Base-by-base conservation (phyloP, 2,888 invertebrate genomes). In the Tachina lurida region DNA sequence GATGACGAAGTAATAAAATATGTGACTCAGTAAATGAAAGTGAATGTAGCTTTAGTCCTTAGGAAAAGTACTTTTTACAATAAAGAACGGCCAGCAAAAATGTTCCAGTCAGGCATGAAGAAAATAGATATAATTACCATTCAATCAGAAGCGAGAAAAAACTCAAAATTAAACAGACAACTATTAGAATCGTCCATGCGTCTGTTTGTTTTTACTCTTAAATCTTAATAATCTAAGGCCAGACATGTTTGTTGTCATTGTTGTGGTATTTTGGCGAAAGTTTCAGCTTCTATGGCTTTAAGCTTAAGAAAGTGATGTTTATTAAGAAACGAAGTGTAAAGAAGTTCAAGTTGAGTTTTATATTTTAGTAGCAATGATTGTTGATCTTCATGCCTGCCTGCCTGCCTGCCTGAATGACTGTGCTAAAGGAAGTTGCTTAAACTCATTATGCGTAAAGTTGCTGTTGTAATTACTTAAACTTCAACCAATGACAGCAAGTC, bases 271-370 rank as follows among this genome's bases (percentile, higher is more conserved):
- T 58, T 31, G 31, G 58, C 22, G 52, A 62, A 62, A 76, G 52
- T 73, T n/a, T 75, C 10, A 10, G 17, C 39, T 75, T 54, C 56
- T 70, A 41, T 49, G 17, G 19, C 70, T 70, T 12, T 7, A 22
- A 47, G 7, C 31, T 31, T 7, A 45, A 60, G 76, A 74, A 78
- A 79, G 78, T 76, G 86, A 73, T 7, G 5, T 31, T 83, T 76
- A 76, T 76, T 79, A 86, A 41, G 79, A 76, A 86, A 86, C 83
- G 79, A 86, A 86, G 83, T 83, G 83, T 80, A 79, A 83, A 79
- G 67, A 75, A 83, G 79, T 80, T 86, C 70, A 78, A 74, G 75
- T 78, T 52, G 41, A 47, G 49, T 39, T 7, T 62, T 31, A 43
- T 56, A 2, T 43, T 10, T 54, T 0, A 75, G 45, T 81, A 60